phyloP scores from a whole-genome alignment of 2,888 invertebrate species.

The Lasius fuliginosus region DNA sequence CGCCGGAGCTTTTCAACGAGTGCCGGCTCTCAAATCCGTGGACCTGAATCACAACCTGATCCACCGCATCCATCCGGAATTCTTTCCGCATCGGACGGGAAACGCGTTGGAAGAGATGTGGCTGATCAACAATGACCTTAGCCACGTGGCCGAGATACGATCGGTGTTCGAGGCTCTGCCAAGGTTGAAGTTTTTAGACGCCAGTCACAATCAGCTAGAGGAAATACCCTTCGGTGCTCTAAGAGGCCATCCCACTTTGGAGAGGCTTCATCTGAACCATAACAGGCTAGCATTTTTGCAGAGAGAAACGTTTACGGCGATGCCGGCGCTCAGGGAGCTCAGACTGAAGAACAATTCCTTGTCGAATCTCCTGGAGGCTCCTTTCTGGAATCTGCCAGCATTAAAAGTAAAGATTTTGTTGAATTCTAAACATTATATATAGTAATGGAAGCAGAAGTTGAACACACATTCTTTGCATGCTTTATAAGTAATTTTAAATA shows the following conservation, averaged over 20 bases:
- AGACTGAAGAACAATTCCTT: conserved; percentile 94
- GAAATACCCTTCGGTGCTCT: conserved; percentile 93
- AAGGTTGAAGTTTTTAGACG: conserved; percentile 92
- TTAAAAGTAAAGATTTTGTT: conserved; percentile 88
- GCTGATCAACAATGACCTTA: conserved; percentile 92
- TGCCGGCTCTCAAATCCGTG: conserved; percentile 91
- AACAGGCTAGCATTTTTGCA: conserved; percentile 92
- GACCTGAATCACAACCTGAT: conserved; percentile 93
- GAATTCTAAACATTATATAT: neutral
- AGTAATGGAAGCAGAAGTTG: neutral
- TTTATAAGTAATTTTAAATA: conserved; percentile 14
- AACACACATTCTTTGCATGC: neutral
- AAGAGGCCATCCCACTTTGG: conserved; percentile 93
- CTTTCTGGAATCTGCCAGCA: conserved; percentile 94
- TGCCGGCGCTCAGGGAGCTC: conserved; percentile 94
- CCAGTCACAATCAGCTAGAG: conserved; percentile 92
- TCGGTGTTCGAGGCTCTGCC: conserved; percentile 93
- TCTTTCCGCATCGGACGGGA: conserved; percentile 92
- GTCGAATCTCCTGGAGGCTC: conserved; percentile 90
- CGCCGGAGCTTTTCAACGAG: conserved; percentile 93
- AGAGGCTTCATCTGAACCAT: conserved; percentile 93
- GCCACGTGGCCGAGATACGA: conserved; percentile 91
- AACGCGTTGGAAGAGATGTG: conserved; percentile 93
- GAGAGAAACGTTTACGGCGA: conserved; percentile 93
- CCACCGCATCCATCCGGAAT: conserved; percentile 93